Conservation (phyloP, 2,113 vertebrate genomes). For the Cheilinus undulatus region DNA sequence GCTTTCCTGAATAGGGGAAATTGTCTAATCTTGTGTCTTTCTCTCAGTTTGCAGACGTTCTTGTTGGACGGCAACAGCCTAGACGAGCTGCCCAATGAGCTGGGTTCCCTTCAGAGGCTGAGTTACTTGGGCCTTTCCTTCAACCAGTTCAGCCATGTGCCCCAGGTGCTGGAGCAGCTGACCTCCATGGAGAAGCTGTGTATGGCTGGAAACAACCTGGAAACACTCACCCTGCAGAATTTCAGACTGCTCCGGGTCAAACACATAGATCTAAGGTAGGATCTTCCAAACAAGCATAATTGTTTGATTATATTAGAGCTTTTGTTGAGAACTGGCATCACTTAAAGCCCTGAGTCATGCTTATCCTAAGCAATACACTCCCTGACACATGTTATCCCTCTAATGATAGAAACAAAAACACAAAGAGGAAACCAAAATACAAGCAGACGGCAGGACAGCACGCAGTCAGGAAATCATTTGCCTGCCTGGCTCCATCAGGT, state of each 20-base stretch:
- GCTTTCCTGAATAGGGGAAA: no score
- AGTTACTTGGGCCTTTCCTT: constrained; percentile 95
- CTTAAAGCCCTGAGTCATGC: not conserved
- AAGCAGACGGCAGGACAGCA: constrained; percentile 27
- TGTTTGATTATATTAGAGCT: not conserved
- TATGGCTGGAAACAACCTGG: constrained; percentile 94
- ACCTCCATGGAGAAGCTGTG: constrained; percentile 93
- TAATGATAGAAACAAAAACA: constrained; percentile 63
- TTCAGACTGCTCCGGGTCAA: constrained; percentile 92
- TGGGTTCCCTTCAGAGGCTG: constrained; percentile 91
- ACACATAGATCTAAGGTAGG: constrained; percentile 93
- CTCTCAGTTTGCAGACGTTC: constrained; percentile 94
- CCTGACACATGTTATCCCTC: constrained; percentile 18
- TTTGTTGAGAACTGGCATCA: not conserved
- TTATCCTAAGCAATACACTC: not conserved
- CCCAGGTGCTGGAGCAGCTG: constrained; percentile 91
- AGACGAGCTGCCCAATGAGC: constrained; percentile 88
- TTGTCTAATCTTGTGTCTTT: not conserved
- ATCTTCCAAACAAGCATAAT: not conserved
- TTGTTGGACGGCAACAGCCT: constrained; percentile 96
- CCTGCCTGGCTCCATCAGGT: constrained; percentile 40
- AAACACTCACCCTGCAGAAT: constrained; percentile 86
- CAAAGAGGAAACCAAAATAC: constrained; percentile 3
- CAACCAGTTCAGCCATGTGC: constrained; percentile 92
- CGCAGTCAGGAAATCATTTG: constrained; percentile 69